Percentiles rank a stretch among this genome's conserved stretches.
These are phyloP conservation scores for Setipinna tenuifilis DNA, from an alignment of 2,797 vertebrate species.

Conservation along the genomic window DNA sequence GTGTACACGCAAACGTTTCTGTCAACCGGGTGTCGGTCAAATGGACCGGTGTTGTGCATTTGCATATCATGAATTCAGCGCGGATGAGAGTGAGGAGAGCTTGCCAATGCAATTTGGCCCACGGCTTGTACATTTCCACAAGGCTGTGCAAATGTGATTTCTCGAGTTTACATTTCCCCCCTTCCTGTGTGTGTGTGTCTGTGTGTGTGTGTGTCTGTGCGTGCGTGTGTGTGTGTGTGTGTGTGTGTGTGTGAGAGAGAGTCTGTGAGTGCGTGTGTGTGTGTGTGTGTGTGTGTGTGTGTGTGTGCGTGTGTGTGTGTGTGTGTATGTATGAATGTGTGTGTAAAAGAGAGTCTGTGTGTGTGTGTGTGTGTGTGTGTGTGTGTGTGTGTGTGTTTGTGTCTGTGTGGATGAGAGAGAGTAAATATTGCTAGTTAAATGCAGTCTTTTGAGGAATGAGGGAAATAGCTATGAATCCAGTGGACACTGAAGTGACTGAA, in stretches of 20 bases:
- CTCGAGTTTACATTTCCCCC: not conserved
- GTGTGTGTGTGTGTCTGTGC: too few species aligned
- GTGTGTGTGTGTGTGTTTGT: too few species aligned
- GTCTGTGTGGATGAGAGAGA: not conserved
- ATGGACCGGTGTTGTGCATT: conserved; percentile 4
- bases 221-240: too few species aligned
- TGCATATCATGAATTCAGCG: conserved; percentile 20
- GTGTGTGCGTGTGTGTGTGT: too few species aligned
- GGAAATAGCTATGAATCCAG: not conserved
- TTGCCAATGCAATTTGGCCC: conserved; percentile 25
- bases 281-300: too few species aligned
- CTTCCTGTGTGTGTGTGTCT: not conserved
- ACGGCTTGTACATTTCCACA: not conserved
- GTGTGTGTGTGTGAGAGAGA: too few species aligned
- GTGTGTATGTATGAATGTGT: too few species aligned
- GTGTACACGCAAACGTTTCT: conserved; percentile 4
- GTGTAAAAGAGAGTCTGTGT: too few species aligned
- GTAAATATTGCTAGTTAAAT: not conserved
- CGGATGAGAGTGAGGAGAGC: not conserved
- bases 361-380: too few species aligned
- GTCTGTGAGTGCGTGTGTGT: too few species aligned
- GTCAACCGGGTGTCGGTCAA: not conserved
- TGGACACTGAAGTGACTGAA: not conserved
- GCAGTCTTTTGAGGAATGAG: not conserved
- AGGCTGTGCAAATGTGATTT: conserved; percentile 23